These are phyloP conservation scores for Corella eumyota DNA, from an alignment of 23 tunicate species.

Conservation along the genomic window DNA sequence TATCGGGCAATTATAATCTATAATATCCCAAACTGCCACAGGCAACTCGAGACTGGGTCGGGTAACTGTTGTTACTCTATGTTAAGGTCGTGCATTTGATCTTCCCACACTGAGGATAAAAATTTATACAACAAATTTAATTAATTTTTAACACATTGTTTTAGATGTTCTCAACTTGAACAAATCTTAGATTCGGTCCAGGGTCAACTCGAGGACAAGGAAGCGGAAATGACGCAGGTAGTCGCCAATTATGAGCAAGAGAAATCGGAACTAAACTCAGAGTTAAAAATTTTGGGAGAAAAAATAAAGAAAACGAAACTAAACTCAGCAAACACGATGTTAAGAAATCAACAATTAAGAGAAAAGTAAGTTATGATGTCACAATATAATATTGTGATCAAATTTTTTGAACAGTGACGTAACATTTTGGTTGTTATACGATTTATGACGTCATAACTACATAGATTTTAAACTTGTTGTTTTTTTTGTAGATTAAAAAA, in stretches of 20 bases:
- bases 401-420: too few species aligned
- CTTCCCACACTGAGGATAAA: too few species aligned
- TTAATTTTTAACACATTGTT: neutral
- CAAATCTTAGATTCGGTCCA: conserved; percentile 16
- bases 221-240: conserved; percentile 25
- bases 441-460: too few species aligned
- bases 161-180: conserved; percentile 36
- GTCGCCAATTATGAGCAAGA: conserved; percentile 17
- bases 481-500: conserved; percentile 6
- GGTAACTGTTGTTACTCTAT: too few species aligned
- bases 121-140: too few species aligned
- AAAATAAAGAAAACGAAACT: conserved; percentile 22
- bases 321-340: conserved; percentile 30
- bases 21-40: too few species aligned
- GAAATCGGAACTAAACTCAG: conserved; percentile 7
- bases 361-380: conserved; percentile 64
- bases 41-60: too few species aligned
- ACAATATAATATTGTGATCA: too few species aligned
- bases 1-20: too few species aligned
- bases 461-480: too few species aligned
- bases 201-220: conserved; percentile 1
- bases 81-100: too few species aligned
- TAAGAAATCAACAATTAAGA: conserved; percentile 48
- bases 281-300: conserved; percentile 12
- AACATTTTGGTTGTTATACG: too few species aligned